These are phyloP conservation scores for Muschampia staudingeri DNA, from an alignment of 2,888 invertebrate genomes.

Conservation along the genomic window DNA sequence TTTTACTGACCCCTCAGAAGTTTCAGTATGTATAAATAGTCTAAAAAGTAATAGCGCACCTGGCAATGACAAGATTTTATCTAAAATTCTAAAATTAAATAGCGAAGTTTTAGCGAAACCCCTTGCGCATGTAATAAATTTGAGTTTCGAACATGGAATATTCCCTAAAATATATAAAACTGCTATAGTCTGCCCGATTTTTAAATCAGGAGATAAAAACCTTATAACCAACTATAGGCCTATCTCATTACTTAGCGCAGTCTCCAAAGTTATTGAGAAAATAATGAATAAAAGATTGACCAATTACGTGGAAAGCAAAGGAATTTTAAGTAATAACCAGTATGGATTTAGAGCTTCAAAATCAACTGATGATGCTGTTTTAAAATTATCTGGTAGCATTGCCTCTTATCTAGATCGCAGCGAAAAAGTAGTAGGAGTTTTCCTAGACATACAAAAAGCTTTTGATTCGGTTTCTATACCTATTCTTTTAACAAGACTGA, in stretches of 20 bases:
- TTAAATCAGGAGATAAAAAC: not conserved
- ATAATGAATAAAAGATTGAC: conserved; percentile 35
- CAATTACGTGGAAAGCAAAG: not conserved
- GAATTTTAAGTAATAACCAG: conserved; percentile 5
- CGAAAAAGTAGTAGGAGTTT: conserved; percentile 35
- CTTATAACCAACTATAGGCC: conserved; percentile 33
- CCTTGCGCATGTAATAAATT: not conserved
- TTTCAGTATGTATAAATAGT: not conserved
- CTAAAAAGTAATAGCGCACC: not conserved
- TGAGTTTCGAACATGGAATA: not conserved
- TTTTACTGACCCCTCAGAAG: not conserved
- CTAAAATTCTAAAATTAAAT: not conserved
- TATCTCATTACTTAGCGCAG: conserved; percentile 32
- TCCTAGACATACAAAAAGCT: conserved; percentile 48
- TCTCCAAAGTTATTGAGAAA: conserved; percentile 46
- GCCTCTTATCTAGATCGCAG: conserved; percentile 11
- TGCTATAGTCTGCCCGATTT: not conserved
- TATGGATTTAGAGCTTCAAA: conserved; percentile 23
- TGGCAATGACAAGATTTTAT: not conserved
- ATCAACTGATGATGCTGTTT: conserved; percentile 33
- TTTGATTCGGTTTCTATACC: conserved; percentile 30
- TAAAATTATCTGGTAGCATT: not conserved
- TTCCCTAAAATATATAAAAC: not conserved
- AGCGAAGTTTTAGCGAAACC: not conserved
- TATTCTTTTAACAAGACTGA: conserved; percentile 12